Base-by-base conservation (phyloP, 2,113 vertebrate species). In the Dasyprocta punctata region DNA sequence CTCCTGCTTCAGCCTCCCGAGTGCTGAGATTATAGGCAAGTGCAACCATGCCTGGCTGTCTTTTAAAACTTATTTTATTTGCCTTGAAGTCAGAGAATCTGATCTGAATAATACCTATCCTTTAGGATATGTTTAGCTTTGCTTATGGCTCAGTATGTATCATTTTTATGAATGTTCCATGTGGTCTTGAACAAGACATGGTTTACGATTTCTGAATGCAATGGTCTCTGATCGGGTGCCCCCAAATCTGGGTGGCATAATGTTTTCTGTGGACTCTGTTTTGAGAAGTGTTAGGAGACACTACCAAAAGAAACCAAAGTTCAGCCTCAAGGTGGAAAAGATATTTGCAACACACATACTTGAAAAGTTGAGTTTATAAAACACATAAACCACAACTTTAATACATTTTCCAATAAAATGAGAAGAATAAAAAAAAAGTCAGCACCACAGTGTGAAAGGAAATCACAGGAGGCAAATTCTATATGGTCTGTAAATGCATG, bases 121-220 rank as follows among this genome's bases (percentile, higher is more conserved):
- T 47, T 41, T n/a, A 22, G 14, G 52, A 14, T 52, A 19, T 7
- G 9, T 30, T 52, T 5, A 33, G 30, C 41, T 41, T 54, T 36
- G 10, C 6, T 65, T 5, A 44, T 73, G 28, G 36, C 82, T 60
- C 36, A 7, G 52, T 14, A 4, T 7, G 41, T 30, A 28, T 44
- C 36, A 28, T 28, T 63, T 19, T 36, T 41, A 16, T 71, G 36
- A 73, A 44, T 65, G 30, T 92, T 22, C 22, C 7, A 5, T 44
- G 36, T 8, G 33, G 14, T 56, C 30, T 69, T 16, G 36, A 44
- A 47, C 12, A n/a, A 14, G 11, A 41, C 3, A 28, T 56, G 30
- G 44, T n/a, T 44, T 33, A 11, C 47, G 56, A 24, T 5, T 8
- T 3, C 24, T 44, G 56, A 16, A 11, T 2, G 33, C 0, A 7